phyloP scores from a whole-genome alignment of 2,113 vertebrate genomes.

The Sylvia atricapilla region DNA sequence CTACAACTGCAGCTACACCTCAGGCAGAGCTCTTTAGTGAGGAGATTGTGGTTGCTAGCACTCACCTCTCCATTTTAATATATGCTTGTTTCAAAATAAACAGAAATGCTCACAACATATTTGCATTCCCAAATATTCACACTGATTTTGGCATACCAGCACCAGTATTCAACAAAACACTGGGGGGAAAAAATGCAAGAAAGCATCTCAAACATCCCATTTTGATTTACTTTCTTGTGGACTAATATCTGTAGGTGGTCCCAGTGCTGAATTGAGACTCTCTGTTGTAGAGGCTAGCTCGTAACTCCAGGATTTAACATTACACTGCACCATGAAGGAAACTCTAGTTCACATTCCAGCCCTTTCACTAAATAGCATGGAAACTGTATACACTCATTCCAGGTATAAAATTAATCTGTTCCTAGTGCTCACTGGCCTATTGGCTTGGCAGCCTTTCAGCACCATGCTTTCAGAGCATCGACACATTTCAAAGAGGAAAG shows the following conservation, averaged over 20 bases:
- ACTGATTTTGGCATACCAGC: not conserved
- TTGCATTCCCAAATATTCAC: conserved; percentile 25
- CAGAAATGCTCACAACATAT: not conserved
- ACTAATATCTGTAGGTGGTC: not conserved
- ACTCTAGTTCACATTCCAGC: conserved; percentile 3
- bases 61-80: not conserved
- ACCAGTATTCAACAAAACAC: not conserved
- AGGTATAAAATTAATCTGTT: conserved; percentile 55
- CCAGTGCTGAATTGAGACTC: not conserved
- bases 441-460: conserved; percentile 47
- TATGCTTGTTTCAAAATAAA: not conserved
- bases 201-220: not conserved
- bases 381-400: conserved; percentile 6
- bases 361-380: not conserved
- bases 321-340: not conserved
- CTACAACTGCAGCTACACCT: not conserved
- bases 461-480: not conserved
- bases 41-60: not conserved
- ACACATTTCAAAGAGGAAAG: conserved; percentile 32
- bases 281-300: not conserved
- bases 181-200: not conserved
- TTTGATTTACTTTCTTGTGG: not conserved
- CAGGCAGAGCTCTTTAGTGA: not conserved
- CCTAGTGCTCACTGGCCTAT: conserved; percentile 21
- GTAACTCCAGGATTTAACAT: not conserved